Evolutionary conservation across 2,113 vertebrate genomes (phyloP).

Genomic region (Haplochromis burtoni): DNA sequence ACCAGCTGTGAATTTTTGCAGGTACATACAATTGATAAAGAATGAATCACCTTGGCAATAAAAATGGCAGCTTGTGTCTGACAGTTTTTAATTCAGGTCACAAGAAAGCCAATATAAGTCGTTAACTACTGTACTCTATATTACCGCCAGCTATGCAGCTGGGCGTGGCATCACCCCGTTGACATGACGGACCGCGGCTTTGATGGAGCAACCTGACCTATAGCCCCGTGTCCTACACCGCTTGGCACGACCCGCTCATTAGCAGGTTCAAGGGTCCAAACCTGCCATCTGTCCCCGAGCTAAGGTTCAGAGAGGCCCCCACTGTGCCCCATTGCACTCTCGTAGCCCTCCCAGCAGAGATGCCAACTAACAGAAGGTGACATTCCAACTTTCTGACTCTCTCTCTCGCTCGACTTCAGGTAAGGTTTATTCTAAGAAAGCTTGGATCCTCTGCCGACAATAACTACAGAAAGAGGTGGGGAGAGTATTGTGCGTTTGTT

Average conservation of each 20-base stretch:
- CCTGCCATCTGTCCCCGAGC: slow-evolving; percentile 61
- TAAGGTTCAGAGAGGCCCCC: slow-evolving; percentile 31
- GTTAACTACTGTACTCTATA: background rate
- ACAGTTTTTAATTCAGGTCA: background rate
- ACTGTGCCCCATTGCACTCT: slow-evolving; percentile 21
- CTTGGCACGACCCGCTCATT: slow-evolving; percentile 59
- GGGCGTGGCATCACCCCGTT: slow-evolving; percentile 6
- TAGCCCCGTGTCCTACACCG: slow-evolving; percentile 35
- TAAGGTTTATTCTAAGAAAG: slow-evolving; percentile 13
- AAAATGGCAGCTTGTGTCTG: background rate
- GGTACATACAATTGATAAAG: background rate
- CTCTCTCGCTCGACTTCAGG: background rate
- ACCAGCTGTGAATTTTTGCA: background rate
- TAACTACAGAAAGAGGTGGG: slow-evolving; percentile 10
- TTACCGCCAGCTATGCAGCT: background rate
- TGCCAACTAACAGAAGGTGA: slow-evolving; percentile 56
- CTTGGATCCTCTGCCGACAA: background rate
- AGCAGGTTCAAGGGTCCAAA: slow-evolving; percentile 39
- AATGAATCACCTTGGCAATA: background rate
- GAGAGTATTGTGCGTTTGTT: slow-evolving; percentile 31
- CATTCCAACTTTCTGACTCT: slow-evolving; percentile 45
- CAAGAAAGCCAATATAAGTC: background rate
- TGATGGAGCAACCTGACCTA: slow-evolving; percentile 43
- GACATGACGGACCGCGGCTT: background rate
- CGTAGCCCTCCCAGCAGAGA: background rate